Conservation (phyloP, 2,888 invertebrate species). For the Leucania comma region DNA sequence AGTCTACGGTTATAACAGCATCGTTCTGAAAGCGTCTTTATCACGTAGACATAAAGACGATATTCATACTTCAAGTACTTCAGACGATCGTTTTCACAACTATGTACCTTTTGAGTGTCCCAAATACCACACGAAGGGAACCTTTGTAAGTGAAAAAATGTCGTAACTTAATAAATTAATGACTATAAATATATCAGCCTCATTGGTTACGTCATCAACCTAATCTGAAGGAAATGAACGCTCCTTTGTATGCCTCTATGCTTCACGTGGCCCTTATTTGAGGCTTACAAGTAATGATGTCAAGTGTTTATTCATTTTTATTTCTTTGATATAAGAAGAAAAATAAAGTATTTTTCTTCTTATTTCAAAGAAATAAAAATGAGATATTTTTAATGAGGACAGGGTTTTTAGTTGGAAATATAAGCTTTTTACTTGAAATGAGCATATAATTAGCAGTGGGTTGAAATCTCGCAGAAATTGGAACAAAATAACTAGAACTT, state of each 20-base stretch:
- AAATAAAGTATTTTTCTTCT: no score
- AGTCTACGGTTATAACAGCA: not conserved
- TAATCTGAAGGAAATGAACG: not conserved
- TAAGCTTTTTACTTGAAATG: no score
- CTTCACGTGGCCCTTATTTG: constrained; percentile 10
- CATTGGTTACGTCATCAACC: constrained; percentile 11
- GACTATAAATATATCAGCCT: constrained; percentile 3
- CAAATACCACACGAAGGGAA: not conserved
- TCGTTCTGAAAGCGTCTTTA: not conserved
- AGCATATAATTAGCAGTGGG: no score
- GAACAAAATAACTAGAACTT: no score
- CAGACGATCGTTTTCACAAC: not conserved
- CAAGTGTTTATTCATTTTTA: constrained; percentile 11
- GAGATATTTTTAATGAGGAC: no score
- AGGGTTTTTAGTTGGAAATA: no score
- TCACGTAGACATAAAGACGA: not conserved
- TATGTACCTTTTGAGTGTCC: not conserved
- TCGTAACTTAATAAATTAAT: constrained; percentile 3
- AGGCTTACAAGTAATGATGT: constrained; percentile 14
- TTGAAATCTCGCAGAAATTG: no score
- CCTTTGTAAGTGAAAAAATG: not conserved
- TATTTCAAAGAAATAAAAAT: no score
- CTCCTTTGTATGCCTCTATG: constrained; percentile 23
- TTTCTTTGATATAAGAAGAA: not conserved
- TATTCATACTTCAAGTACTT: not conserved